Evolutionary conservation across 2,888 invertebrate species (phyloP).

Genomic region (Leptinotarsa juncta): DNA sequence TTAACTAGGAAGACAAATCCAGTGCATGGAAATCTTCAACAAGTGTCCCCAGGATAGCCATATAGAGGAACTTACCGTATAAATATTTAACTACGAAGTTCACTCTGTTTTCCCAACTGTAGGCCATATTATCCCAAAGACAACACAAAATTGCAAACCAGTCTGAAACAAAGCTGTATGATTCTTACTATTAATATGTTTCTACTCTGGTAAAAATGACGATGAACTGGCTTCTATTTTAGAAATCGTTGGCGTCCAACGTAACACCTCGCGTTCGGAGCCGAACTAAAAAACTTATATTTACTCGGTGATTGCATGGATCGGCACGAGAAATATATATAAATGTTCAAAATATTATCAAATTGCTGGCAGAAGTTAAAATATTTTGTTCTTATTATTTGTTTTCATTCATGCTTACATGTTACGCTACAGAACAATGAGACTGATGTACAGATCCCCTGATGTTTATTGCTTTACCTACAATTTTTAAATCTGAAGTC

Average conservation of each 20-base stretch:
- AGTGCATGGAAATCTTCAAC: background rate
- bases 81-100: slow-evolving; percentile 84
- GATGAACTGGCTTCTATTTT: slow-evolving; percentile 55
- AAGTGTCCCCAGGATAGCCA: background rate
- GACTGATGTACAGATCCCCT: no score
- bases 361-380: no score
- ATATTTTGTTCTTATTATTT: no score
- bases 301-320: slow-evolving; percentile 15
- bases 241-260: slow-evolving; percentile 46
- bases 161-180: slow-evolving; percentile 23
- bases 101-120: slow-evolving; percentile 87
- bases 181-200: slow-evolving; percentile 41
- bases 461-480: no score
- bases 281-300: slow-evolving; percentile 28
- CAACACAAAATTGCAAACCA: slow-evolving; percentile 21
- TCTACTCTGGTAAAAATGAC: slow-evolving; percentile 46
- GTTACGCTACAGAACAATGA: no score
- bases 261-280: slow-evolving; percentile 37
- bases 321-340: background rate
- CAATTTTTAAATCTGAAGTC: no score
- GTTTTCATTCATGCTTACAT: no score
- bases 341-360: background rate
- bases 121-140: slow-evolving; percentile 70
- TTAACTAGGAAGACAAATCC: no score
- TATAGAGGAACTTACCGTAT: slow-evolving; percentile 74